A percentile compares a stretch with the other conserved stretches of the same genome.
Conservation (phyloP, 2,113 vertebrate genomes). For the Suncus etruscus region DNA sequence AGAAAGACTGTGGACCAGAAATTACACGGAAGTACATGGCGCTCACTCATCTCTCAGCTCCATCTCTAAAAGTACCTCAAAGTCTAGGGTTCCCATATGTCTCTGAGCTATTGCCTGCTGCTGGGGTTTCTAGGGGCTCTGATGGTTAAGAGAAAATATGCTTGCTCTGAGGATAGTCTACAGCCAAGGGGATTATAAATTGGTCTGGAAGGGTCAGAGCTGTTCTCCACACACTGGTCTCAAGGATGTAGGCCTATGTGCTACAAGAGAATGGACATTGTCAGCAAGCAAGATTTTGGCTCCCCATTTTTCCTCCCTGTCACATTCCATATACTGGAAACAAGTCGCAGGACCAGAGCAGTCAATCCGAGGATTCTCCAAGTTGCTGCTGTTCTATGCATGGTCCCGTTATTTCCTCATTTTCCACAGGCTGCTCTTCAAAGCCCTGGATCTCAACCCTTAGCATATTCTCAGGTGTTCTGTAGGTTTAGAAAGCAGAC, state of each 20-base stretch:
- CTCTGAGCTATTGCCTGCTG: not conserved
- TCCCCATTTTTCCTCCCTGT: not conserved
- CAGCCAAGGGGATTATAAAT: not conserved
- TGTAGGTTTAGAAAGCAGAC: not conserved
- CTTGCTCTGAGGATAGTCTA: not conserved
- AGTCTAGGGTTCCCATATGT: not conserved
- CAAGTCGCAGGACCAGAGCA: not conserved
- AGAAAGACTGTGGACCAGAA: not conserved
- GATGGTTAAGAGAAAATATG: not conserved
- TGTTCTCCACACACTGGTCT: not conserved
- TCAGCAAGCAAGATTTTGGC: not conserved
- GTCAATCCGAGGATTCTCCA: too few relatives aligned
- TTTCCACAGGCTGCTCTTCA: not conserved
- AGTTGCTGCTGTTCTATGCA: too few relatives aligned
- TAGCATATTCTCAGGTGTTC: not conserved
- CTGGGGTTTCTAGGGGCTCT: not conserved
- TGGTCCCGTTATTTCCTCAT: too few relatives aligned
- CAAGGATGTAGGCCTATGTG: not conserved
- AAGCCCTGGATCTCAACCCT: not conserved
- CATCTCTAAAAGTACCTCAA: not conserved
- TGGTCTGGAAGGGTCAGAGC: not conserved
- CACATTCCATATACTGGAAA: slow-evolving; percentile 12
- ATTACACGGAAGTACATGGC: not conserved
- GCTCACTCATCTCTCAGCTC: not conserved
- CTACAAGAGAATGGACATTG: not conserved